Evolutionary conservation across 2,113 vertebrate species (phyloP), one percentile per base, ranked within the genome.

Genomic region (Leucopsar rothschildi): DNA sequence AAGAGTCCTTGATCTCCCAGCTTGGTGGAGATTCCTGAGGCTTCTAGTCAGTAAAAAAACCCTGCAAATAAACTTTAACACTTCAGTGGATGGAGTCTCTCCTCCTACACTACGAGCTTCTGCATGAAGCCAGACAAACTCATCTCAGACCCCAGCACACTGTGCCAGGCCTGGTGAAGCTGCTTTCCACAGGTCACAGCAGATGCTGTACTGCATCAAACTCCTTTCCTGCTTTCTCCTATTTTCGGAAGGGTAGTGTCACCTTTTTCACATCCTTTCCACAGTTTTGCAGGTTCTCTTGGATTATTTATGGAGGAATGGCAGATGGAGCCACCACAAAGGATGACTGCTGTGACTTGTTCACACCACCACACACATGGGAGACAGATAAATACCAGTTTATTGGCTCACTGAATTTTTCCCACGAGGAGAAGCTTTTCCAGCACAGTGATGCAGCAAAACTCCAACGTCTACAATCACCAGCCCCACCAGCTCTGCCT

Each of bases 1-100:
- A 95, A 90, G 37, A 83, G 85, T 93, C 88, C 96, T 97, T 95
- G 69, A 92, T 95, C 79, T 94, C 87, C 71, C 72, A 86, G 92
- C 78, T 92, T 88, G 70, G 42, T 90, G 47, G 79, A 88, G 66
- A 81, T 86, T 84, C 86, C 91, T 56, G 65, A 93, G 83, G 91
- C 69, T 93, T 81, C 64, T 20, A 86, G 42, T 29, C 27, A 28
- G 29, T 49, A 83, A 77, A 87, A 89, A 64, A 24, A 42, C 1
- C 23, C 52, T 68, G 31, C 25, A 86, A 92, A 93, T 83, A 93
- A 81, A 78, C 49, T 83, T 95, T 88, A 92, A 90, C 86, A n/a
- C 80, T 96, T 95, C 40, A 27, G 33, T 66, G 72, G 56, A 63
- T 39, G 44, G 12, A 93, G 17, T 22, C 16, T 12, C 28, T 35